A percentile compares a stretch with the other conserved stretches of the same genome.
phyloP scores from a whole-genome alignment of 2,113 vertebrate species.

The Bostrychus sinensis region DNA sequence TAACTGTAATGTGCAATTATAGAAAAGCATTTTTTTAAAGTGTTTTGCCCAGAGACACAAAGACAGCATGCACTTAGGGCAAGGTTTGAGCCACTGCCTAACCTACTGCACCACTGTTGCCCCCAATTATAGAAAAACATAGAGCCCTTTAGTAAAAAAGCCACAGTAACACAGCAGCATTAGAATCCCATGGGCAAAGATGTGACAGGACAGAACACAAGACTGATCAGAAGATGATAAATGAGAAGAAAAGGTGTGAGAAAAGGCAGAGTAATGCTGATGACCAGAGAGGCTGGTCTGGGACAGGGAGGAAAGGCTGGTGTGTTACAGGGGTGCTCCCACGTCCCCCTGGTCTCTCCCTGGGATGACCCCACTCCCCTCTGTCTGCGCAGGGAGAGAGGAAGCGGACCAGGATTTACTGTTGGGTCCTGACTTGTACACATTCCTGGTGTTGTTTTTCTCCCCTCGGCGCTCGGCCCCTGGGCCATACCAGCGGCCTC shows the following conservation, averaged over 20 bases:
- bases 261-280: slow-evolving; percentile 39
- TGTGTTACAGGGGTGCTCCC: slow-evolving; percentile 59
- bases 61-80: too few species aligned
- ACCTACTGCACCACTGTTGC: too few species aligned
- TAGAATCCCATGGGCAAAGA: slow-evolving; percentile 40
- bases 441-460: slow-evolving; percentile 87
- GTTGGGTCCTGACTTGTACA: slow-evolving; percentile 87
- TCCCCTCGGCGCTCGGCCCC: slow-evolving; percentile 80
- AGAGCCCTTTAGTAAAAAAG: slow-evolving; percentile 37
- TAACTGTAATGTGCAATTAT: too few species aligned
- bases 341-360: slow-evolving; percentile 62
- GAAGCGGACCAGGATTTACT: slow-evolving; percentile 85
- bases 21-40: too few species aligned
- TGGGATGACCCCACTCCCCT: slow-evolving; percentile 67
- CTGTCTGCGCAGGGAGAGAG: slow-evolving; percentile 74
- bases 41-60: too few species aligned
- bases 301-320: slow-evolving; percentile 33
- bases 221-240: not conserved
- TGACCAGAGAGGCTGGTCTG: slow-evolving; percentile 33
- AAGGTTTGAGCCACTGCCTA: too few species aligned
- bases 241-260: slow-evolving; percentile 41
- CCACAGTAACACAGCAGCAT: slow-evolving; percentile 25
- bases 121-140: too few species aligned
- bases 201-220: not conserved
- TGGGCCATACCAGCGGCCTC: slow-evolving; percentile 84